Conservation (phyloP, 2,888 invertebrate genomes). For the Mythimna vitellina region DNA sequence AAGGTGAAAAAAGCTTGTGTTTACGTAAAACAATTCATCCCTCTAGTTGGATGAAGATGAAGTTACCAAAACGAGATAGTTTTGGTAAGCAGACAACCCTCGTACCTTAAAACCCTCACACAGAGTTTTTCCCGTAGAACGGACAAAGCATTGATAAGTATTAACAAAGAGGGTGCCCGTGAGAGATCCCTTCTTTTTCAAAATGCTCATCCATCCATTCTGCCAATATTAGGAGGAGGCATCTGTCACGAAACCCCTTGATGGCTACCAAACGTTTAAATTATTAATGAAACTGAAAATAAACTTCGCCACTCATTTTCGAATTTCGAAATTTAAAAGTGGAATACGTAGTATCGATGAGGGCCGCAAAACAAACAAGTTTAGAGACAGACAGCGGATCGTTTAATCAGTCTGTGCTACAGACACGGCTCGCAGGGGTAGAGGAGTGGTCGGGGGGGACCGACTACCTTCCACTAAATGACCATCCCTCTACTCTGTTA, state of each 20-base stretch:
- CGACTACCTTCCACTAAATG: slow-evolving; percentile 87
- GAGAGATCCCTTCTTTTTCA: neutral
- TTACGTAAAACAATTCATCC: no score
- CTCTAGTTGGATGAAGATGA: neutral
- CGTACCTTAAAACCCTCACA: neutral
- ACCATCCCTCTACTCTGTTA: slow-evolving; percentile 88
- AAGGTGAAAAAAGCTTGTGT: no score
- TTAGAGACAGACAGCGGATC: slow-evolving; percentile 83
- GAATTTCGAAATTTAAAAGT: slow-evolving; percentile 64
- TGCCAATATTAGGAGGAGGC: slow-evolving; percentile 1
- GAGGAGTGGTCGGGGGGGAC: slow-evolving; percentile 66
- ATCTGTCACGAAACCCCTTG: slow-evolving; percentile 20
- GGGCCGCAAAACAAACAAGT: slow-evolving; percentile 82
- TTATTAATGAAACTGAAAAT: slow-evolving; percentile 27
- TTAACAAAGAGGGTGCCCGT: neutral
- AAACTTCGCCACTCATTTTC: slow-evolving; percentile 47
- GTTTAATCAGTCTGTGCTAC: slow-evolving; percentile 88
- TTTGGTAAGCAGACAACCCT: neutral
- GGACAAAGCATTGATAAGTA: slow-evolving; percentile 11
- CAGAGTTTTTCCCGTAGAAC: neutral
- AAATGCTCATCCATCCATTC: neutral
- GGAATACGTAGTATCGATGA: slow-evolving; percentile 73
- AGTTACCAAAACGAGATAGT: neutral
- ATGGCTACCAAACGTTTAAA: neutral
- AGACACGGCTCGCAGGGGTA: slow-evolving; percentile 72